These are phyloP conservation scores for Agapostemon virescens DNA, from an alignment of 2,888 invertebrate species.

Conservation along the genomic window DNA sequence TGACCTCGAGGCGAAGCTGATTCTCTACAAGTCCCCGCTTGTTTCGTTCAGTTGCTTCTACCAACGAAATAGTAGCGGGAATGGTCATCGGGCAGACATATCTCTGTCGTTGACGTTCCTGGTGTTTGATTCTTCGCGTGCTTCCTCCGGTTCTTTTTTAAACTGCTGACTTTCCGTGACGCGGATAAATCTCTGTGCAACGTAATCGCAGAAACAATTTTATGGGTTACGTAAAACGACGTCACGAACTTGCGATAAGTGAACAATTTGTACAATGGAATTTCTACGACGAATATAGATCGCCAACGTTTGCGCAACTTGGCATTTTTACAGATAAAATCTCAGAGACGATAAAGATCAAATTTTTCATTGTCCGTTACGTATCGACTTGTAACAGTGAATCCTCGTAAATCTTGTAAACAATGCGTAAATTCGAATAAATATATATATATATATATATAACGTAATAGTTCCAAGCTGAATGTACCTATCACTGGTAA, in stretches of 20 bases:
- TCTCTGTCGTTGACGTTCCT: background rate
- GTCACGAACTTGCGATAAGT: background rate
- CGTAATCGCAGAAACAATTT: slow-evolving; percentile 1
- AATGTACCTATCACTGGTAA: background rate
- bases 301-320: background rate
- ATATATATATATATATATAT: no score
- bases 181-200: background rate
- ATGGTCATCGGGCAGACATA: background rate
- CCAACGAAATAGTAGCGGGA: slow-evolving; percentile 3
- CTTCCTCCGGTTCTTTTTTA: background rate
- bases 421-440: no score
- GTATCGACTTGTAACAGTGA: background rate
- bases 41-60: slow-evolving; percentile 22
- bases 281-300: background rate
- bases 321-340: background rate
- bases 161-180: background rate
- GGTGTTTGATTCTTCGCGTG: background rate
- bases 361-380: background rate
- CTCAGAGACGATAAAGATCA: background rate
- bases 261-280: background rate
- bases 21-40: slow-evolving; percentile 34
- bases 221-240: background rate
- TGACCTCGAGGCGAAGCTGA: slow-evolving; percentile 30
- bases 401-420: no score
- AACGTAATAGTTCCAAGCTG: background rate